Evolutionary conservation across 2,888 invertebrate species (phyloP).

Genomic region (Volucella bombylans): DNA sequence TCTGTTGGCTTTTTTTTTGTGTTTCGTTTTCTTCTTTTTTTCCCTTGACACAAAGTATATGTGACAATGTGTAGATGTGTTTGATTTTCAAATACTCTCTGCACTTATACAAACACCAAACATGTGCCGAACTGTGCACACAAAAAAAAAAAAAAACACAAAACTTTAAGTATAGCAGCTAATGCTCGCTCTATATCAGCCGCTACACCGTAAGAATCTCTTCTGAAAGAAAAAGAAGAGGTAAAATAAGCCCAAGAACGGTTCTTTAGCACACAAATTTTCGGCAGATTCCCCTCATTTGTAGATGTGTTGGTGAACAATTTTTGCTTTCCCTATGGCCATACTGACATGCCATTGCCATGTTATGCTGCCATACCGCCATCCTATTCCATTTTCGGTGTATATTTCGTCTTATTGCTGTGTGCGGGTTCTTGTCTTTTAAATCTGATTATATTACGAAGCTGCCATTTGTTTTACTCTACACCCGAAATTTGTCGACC

Average conservation of each 20-base stretch:
- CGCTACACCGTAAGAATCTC: slow-evolving; percentile 55
- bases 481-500: slow-evolving; percentile 65
- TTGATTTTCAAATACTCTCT: slow-evolving; percentile 56
- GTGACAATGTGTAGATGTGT: slow-evolving; percentile 52
- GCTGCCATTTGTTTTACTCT: slow-evolving; percentile 69
- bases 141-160: slow-evolving; percentile 27
- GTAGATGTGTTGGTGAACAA: slow-evolving; percentile 7
- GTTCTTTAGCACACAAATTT: slow-evolving; percentile 63
- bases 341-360: not conserved
- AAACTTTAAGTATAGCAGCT: slow-evolving; percentile 21
- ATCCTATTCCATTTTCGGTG: slow-evolving; percentile 10
- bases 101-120: slow-evolving; percentile 26
- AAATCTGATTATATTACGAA: slow-evolving; percentile 41
- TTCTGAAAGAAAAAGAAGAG: slow-evolving; percentile 49
- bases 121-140: slow-evolving; percentile 30
- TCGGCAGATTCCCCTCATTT: slow-evolving; percentile 68
- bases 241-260: slow-evolving; percentile 40
- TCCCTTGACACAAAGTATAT: slow-evolving; percentile 55
- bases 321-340: slow-evolving; percentile 14
- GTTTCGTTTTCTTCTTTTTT: slow-evolving; percentile 32
- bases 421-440: slow-evolving; percentile 47
- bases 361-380: slow-evolving; percentile 10
- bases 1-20: not conserved
- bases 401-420: slow-evolving; percentile 20
- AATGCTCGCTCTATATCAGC: slow-evolving; percentile 45